Conservation (phyloP, 2,113 vertebrate genomes). For the Potamarius usumacintae region DNA sequence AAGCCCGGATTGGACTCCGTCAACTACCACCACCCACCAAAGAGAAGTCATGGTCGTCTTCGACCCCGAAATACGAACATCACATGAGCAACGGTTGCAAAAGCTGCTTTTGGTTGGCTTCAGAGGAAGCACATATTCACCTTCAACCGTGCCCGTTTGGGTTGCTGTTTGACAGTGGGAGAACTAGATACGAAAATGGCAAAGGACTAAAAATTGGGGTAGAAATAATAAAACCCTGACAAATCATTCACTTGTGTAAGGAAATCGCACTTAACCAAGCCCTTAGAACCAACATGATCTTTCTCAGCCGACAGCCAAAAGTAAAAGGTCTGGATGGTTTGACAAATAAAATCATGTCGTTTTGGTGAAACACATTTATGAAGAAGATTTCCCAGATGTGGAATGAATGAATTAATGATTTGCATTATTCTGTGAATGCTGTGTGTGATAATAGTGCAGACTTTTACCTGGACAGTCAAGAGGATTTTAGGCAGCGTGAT, state of each 20-base stretch:
- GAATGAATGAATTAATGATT: not conserved
- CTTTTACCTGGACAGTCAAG: conserved; percentile 83
- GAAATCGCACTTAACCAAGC: not conserved
- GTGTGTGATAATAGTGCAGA: not conserved
- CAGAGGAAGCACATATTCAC: not conserved
- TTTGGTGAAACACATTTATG: no score
- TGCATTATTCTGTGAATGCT: not conserved
- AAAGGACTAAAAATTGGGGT: not conserved
- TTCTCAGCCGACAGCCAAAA: not conserved
- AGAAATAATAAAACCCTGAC: not conserved
- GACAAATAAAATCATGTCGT: not conserved
- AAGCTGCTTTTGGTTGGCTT: not conserved
- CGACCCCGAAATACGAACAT: no score
- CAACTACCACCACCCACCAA: no score
- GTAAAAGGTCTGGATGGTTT: not conserved
- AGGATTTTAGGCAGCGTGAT: conserved; percentile 80
- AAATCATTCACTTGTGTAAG: not conserved
- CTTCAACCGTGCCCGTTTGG: not conserved
- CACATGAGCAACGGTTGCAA: not conserved
- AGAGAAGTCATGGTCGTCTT: no score
- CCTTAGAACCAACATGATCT: not conserved
- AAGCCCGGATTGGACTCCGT: no score
- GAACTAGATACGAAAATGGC: not conserved
- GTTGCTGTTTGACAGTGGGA: no score
- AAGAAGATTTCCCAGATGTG: no score